A percentile compares a stretch with the other conserved stretches of the same genome.
phyloP scores from a whole-genome alignment of 2,797 vertebrate genomes.

The Choloepus didactylus region DNA sequence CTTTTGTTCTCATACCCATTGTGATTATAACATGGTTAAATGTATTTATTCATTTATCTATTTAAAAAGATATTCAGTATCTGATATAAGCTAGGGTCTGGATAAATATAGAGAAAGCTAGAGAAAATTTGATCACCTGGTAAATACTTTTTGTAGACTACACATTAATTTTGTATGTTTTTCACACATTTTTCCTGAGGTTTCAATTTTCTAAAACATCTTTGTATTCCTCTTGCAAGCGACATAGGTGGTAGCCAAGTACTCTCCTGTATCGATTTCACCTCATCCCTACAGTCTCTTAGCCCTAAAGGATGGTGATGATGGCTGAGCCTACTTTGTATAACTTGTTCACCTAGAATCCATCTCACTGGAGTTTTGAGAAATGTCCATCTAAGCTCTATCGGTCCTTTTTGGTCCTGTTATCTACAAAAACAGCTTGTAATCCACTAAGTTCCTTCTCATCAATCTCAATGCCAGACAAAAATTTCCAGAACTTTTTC shows the following conservation, averaged over 20 bases:
- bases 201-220: neutral
- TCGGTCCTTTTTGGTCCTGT: neutral
- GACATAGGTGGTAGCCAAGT: neutral
- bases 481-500: conserved; percentile 66
- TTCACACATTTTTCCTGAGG: conserved; percentile 12
- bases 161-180: neutral
- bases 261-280: neutral
- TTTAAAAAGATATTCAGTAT: neutral
- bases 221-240: neutral
- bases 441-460: conserved; percentile 50
- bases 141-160: neutral
- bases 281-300: neutral
- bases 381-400: conserved; percentile 43
- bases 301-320: neutral
- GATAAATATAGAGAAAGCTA: neutral
- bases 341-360: conserved; percentile 52
- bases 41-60: neutral
- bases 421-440: conserved; percentile 28
- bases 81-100: neutral
- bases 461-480: conserved; percentile 48
- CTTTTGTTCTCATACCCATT: conserved; percentile 25
- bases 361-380: neutral
- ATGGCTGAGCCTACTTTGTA: neutral
- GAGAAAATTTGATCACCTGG: neutral
- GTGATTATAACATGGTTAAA: conserved; percentile 41